These are phyloP conservation scores for Drosophila anomalata DNA, from an alignment of 2,888 invertebrate species.

Conservation along the genomic window DNA sequence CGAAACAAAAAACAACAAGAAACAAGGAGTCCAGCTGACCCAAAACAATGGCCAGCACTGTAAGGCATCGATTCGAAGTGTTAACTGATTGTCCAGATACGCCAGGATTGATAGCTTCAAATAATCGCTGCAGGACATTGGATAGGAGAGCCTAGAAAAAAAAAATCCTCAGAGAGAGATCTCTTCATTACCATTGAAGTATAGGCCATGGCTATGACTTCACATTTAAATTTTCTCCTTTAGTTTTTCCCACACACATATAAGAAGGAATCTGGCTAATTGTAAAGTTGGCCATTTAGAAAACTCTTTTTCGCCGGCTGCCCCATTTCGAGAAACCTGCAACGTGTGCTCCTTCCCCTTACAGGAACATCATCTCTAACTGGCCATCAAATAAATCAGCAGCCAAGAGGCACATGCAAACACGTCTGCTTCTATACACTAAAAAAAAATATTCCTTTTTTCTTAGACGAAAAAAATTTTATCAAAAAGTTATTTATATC, in stretches of 20 bases:
- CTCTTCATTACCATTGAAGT: constrained; percentile 38
- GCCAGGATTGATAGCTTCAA: constrained; percentile 38
- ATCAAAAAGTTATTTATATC: not conserved
- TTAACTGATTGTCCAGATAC: constrained; percentile 41
- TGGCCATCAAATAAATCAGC: constrained; percentile 75
- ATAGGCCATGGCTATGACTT: too few species aligned
- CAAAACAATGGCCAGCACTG: constrained; percentile 42
- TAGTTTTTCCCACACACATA: constrained; percentile 27
- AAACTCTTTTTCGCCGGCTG: constrained; percentile 17
- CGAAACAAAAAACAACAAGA: constrained; percentile 12
- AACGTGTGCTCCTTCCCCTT: constrained; percentile 30
- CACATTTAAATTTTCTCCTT: not conserved
- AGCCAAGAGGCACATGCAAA: constrained; percentile 70
- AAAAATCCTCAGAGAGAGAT: constrained; percentile 1
- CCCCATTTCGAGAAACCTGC: constrained; percentile 40
- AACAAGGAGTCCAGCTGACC: constrained; percentile 20
- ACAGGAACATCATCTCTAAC: constrained; percentile 30
- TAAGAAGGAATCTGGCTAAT: constrained; percentile 18
- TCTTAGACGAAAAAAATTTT: not conserved
- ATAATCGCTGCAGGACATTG: constrained; percentile 27
- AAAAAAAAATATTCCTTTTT: not conserved
- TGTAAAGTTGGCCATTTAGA: constrained; percentile 22
- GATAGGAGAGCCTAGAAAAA: constrained; percentile 2
- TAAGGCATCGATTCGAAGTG: constrained; percentile 38
- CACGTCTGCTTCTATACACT: constrained; percentile 48